Evolutionary conservation across 2,888 invertebrate genomes (phyloP).

Genomic region (Neoaliturus tenellus): DNA sequence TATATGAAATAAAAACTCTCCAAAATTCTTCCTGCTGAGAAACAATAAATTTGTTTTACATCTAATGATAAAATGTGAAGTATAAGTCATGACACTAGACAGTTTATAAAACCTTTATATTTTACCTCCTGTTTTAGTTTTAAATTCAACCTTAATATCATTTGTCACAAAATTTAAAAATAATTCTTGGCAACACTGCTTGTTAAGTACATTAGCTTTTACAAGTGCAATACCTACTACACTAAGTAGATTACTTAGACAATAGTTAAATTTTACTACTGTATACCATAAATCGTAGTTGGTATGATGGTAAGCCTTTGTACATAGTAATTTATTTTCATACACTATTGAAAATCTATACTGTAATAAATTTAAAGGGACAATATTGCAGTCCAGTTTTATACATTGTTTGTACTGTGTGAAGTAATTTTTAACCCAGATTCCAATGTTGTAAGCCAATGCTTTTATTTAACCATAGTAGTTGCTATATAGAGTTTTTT

Average conservation of each 20-base stretch:
- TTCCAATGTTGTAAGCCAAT: neutral
- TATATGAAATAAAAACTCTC: too few relatives aligned
- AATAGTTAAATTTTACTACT: slow-evolving; percentile 22
- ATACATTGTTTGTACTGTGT: neutral
- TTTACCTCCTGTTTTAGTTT: too few relatives aligned
- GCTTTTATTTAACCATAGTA: neutral
- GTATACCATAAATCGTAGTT: neutral
- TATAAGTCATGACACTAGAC: too few relatives aligned
- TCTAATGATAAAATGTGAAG: too few relatives aligned
- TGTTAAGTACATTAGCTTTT: neutral
- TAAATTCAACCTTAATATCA: too few relatives aligned
- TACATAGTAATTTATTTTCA: slow-evolving; percentile 28
- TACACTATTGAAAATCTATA: slow-evolving; percentile 1
- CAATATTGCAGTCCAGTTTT: slow-evolving; percentile 26
- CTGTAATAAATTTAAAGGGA: neutral
- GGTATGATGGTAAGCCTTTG: slow-evolving; percentile 1
- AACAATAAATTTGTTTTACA: too few relatives aligned
- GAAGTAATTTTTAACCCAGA: neutral
- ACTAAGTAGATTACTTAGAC: slow-evolving; percentile 11
- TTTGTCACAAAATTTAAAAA: too few relatives aligned
- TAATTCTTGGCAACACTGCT: slow-evolving; percentile 19
- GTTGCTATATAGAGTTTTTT: neutral
- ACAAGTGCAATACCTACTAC: slow-evolving; percentile 32
- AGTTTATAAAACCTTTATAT: too few relatives aligned
- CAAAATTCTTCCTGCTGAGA: too few relatives aligned